A percentile compares a stretch with the other conserved stretches of the same genome.
phyloP scores from a whole-genome alignment of 2,113 vertebrate species.

The Nymphicus hollandicus region DNA sequence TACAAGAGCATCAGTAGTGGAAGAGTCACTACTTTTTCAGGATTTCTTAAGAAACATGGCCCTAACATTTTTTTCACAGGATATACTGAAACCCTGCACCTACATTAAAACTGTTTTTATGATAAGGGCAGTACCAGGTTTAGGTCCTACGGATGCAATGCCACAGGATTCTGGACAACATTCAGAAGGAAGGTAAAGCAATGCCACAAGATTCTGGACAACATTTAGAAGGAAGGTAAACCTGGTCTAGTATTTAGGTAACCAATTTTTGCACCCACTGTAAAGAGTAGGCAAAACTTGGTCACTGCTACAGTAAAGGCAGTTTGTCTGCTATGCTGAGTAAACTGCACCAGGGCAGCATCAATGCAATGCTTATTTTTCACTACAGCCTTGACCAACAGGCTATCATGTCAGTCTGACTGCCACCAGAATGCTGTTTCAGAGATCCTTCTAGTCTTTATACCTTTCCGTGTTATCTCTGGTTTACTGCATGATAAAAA shows the following conservation, averaged over 20 bases:
- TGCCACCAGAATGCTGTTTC: background rate
- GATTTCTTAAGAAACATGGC: background rate
- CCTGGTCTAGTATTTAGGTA: background rate
- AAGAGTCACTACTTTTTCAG: background rate
- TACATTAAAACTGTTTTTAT: background rate
- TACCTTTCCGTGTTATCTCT: rapidly evolving
- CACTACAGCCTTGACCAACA: background rate
- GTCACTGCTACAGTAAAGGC: no score
- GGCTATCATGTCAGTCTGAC: rapidly evolving
- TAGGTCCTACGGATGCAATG: background rate
- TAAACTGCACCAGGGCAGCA: background rate
- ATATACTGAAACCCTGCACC: background rate
- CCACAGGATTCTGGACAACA: background rate
- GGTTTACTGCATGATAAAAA: background rate
- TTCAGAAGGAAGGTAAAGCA: background rate
- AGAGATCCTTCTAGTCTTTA: background rate
- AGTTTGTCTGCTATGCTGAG: background rate
- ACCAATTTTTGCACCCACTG: background rate
- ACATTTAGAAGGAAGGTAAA: background rate
- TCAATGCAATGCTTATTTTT: no score
- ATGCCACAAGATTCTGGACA: background rate
- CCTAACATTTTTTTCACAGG: rapidly evolving
- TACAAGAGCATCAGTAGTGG: background rate
- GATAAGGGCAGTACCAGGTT: background rate
- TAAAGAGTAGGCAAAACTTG: background rate